A percentile compares a stretch with the other conserved stretches of the same genome.
Conservation (phyloP, 2,113 vertebrate species). For the Paracyprichromis sp. region DNA sequence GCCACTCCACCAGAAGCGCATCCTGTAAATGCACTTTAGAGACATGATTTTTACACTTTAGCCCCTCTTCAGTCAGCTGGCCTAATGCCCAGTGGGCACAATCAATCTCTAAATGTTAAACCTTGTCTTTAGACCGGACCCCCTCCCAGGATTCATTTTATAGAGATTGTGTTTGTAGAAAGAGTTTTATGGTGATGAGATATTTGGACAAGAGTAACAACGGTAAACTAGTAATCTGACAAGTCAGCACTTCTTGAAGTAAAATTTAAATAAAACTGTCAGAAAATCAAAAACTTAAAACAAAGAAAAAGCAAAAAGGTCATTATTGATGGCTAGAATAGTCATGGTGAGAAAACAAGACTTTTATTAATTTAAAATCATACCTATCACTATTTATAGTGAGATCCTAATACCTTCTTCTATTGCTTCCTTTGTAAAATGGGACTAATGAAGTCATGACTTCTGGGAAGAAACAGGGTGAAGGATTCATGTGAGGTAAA, state of each 20-base stretch:
- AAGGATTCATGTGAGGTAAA: conserved; percentile 58
- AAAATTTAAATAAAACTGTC: background rate
- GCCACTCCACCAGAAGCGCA: background rate
- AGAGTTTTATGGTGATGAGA: background rate
- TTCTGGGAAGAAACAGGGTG: conserved; percentile 48
- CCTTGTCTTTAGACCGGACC: background rate
- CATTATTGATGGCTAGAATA: background rate
- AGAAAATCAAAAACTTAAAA: background rate
- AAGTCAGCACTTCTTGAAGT: background rate
- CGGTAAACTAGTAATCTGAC: background rate
- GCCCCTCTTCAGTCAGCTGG: background rate
- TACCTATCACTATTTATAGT: background rate
- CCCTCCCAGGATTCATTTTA: background rate
- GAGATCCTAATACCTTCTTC: background rate
- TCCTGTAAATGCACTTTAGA: background rate
- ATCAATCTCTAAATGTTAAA: background rate
- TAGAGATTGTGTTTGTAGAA: background rate
- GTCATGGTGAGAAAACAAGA: background rate
- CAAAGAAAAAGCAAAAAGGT: background rate
- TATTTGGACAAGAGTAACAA: background rate
- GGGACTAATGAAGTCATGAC: conserved; percentile 61
- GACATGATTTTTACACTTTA: background rate
- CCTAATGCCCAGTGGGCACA: background rate
- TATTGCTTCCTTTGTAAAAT: accelerated
- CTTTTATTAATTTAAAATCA: background rate